Percentiles rank a stretch among this genome's conserved stretches.
phyloP scores from a whole-genome alignment of 2,888 invertebrate genomes.

The Carpatolechia fugitivella region DNA sequence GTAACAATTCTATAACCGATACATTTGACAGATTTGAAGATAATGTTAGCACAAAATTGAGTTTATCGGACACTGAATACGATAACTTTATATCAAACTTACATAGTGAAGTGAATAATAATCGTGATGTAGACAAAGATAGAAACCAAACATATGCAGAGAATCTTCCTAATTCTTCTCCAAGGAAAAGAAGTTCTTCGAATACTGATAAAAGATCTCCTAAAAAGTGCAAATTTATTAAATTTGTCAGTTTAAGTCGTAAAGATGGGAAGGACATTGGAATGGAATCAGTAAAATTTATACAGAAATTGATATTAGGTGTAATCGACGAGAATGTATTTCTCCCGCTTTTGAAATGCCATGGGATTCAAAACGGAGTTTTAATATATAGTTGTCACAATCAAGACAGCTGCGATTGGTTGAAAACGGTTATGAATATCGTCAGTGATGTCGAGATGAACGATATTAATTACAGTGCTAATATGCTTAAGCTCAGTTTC shows the following conservation, averaged over 20 bases:
- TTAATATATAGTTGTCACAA: constrained; percentile 49
- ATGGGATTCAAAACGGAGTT: constrained; percentile 45
- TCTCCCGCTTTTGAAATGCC: constrained; percentile 47
- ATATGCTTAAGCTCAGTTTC: constrained; percentile 32
- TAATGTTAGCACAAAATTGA: too few species aligned
- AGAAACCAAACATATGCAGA: too few species aligned
- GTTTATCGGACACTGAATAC: too few species aligned
- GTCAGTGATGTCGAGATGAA: constrained; percentile 22
- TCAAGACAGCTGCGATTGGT: constrained; percentile 34
- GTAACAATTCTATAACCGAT: too few species aligned
- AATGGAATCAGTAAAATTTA: constrained; percentile 20
- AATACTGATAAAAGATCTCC: neutral
- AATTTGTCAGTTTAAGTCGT: neutral
- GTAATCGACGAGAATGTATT: constrained; percentile 1
- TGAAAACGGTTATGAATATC: constrained; percentile 27
- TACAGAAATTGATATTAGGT: constrained; percentile 33
- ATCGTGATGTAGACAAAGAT: too few species aligned
- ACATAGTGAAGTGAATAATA: too few species aligned
- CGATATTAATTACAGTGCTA: constrained; percentile 8
- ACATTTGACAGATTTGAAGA: too few species aligned
- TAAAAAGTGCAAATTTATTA: neutral
- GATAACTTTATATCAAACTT: too few species aligned
- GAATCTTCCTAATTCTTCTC: too few species aligned
- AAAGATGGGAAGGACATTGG: neutral
- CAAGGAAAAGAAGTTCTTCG: too few species aligned